These are phyloP conservation scores for Brachyhypopomus gauderio DNA, from an alignment of 2,113 vertebrate genomes.

Conservation along the genomic window DNA sequence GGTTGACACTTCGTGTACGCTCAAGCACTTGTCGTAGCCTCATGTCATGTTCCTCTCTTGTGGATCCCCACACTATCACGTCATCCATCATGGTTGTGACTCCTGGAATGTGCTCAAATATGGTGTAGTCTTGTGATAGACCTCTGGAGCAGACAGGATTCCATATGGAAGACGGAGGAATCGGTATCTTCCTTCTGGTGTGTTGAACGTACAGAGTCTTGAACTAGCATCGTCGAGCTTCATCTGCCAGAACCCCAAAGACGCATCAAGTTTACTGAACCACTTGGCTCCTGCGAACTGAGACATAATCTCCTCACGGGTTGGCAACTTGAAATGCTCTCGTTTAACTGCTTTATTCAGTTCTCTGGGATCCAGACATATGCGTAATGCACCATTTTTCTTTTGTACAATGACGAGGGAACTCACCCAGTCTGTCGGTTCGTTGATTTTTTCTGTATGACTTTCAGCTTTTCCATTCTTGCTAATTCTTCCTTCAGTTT, in stretches of 20 bases:
- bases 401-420: conserved; percentile 25
- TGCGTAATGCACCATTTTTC: conserved; percentile 19
- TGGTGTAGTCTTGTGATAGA: conserved; percentile 48
- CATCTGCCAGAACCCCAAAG: conserved; percentile 46
- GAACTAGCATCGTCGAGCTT: conserved; percentile 41
- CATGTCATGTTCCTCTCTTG: conserved; percentile 7
- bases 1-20: too few relatives aligned
- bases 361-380: conserved; percentile 46
- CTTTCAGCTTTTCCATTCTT: conserved; percentile 28
- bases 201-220: conserved; percentile 44
- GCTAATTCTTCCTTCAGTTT: conserved; percentile 31
- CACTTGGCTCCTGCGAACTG: conserved; percentile 50
- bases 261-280: conserved; percentile 50
- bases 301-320: conserved; percentile 45
- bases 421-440: conserved; percentile 32
- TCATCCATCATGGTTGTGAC: conserved; percentile 45
- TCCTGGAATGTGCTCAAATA: conserved; percentile 37
- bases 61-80: conserved; percentile 38
- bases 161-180: conserved; percentile 32
- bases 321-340: conserved; percentile 51
- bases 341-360: conserved; percentile 40
- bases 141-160: conserved; percentile 39
- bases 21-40: conserved; percentile 10
- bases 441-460: conserved; percentile 39
- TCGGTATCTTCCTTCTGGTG: conserved; percentile 27